A percentile compares a stretch with the other conserved stretches of the same genome.
Conservation (phyloP, 2,888 invertebrate species). For the Nephrotoma flavescens region DNA sequence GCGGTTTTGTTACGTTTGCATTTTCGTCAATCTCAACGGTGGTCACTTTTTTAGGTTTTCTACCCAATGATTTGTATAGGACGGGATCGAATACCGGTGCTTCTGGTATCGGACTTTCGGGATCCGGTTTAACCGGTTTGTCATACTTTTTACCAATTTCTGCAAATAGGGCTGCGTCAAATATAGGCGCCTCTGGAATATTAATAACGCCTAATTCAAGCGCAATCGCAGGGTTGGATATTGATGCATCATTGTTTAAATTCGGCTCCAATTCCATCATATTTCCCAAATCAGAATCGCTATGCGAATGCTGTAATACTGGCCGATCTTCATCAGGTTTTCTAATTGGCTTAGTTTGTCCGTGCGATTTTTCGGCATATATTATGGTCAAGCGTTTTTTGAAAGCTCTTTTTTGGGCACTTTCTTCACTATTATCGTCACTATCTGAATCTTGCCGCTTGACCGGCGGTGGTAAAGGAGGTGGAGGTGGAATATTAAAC, state of each 20-base stretch:
- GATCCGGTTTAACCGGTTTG: not conserved
- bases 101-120: conserved; percentile 19
- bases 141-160: not conserved
- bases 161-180: not conserved
- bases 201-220: not conserved
- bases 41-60: not conserved
- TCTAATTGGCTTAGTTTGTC: not conserved
- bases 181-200: not conserved
- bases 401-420: not conserved
- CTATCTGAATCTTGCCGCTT: not conserved
- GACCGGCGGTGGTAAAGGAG: not conserved
- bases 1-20: not conserved
- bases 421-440: not conserved
- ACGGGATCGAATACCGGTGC: conserved; percentile 28
- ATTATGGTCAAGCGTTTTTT: not conserved
- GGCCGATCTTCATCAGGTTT: not conserved
- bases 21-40: not conserved
- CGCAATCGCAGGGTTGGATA: not conserved
- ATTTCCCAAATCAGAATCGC: not conserved
- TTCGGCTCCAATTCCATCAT: not conserved
- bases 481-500: not conserved
- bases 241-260: not conserved
- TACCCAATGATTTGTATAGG: conserved; percentile 24
- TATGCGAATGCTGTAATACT: not conserved
- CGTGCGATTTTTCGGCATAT: not conserved